Evolutionary conservation across 1,140 invertebrate genomes (phyloP), one percentile per base, ranked within the genome.

Genomic region (Orius laevigatus): DNA sequence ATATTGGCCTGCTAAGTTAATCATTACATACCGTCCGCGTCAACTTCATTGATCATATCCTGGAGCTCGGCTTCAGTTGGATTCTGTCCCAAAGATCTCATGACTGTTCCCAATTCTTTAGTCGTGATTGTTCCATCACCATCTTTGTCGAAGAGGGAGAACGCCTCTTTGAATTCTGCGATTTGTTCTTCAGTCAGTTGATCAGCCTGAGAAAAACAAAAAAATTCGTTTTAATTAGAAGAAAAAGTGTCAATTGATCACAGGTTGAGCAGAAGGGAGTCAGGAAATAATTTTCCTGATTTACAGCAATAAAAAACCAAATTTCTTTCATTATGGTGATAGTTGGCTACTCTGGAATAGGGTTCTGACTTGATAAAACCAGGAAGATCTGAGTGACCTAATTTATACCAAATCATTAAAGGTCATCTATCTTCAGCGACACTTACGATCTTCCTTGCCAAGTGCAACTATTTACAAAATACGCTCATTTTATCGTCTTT

Each of bases 31-130:
- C 95, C 93, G 69, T 98, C 95, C 60, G 93, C 92, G 72, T 99
- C 95, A 52, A 98, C 93, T 76, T 98, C 94, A 69, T 98, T 98
- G 69, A 98, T 98, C 93, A 98, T 98, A 68, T 98, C 93, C 67
- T 98, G 93, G 35, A 99, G 76, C 69, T 99, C 95, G 39, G 93
- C 93, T 71, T 99, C 95, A 62, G 95, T 98, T 60, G 95, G 94
- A 70, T 98, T 98, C 73, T 98, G 93, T 57, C 95, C 95, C 64
- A 99, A 74, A 46, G 92, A 96, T 61, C 94, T 74, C 89, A 99
- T 95, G 51, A 98, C 94, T 60, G 93, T 96, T 57, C 95, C 95
- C 74, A 98, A 77, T 75, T 98, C 94, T 76, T 98, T 97, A 64
- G 94, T 97, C 58, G 94, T 97, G 70, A 99, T 98, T 61, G 94